These are phyloP conservation scores for Chrysochloris asiatica DNA, from an alignment of 2,113 vertebrate genomes.

Conservation along the genomic window DNA sequence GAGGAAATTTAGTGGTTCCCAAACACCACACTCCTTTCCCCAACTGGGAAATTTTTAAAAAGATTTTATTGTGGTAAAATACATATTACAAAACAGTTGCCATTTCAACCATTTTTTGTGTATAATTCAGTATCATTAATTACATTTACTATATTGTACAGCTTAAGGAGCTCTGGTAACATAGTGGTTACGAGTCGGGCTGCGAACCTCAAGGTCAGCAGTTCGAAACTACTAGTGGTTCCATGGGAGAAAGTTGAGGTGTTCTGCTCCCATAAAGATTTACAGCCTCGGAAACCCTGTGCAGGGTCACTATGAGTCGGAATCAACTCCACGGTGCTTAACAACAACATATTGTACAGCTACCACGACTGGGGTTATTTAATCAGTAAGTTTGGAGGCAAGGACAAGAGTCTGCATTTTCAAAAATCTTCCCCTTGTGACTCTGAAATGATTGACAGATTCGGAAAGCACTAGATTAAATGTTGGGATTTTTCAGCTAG, in stretches of 20 bases:
- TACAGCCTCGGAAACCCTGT: too few relatives aligned
- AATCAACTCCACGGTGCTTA: too few relatives aligned
- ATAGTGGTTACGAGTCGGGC: too few relatives aligned
- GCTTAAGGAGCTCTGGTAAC: too few relatives aligned
- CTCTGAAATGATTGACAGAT: not conserved
- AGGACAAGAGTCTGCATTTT: not conserved
- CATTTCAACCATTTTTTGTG: not conserved
- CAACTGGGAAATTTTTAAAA: not conserved
- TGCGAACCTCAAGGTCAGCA: too few relatives aligned
- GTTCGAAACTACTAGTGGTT: too few relatives aligned
- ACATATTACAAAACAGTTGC: not conserved
- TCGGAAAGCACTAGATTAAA: conserved; percentile 9
- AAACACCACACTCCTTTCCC: not conserved
- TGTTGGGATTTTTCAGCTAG: not conserved
- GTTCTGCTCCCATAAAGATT: too few relatives aligned
- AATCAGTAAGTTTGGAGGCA: not conserved
- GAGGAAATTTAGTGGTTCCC: not conserved
- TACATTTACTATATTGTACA: not conserved
- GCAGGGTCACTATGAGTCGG: too few relatives aligned
- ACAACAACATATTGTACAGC: too few relatives aligned
- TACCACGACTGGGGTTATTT: not conserved
- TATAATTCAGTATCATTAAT: not conserved
- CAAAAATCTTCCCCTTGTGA: not conserved
- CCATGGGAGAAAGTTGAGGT: too few relatives aligned
- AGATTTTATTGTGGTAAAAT: not conserved